Evolutionary conservation across 2,113 vertebrate genomes (phyloP).

Genomic region (Eretmochelys imbricata): DNA sequence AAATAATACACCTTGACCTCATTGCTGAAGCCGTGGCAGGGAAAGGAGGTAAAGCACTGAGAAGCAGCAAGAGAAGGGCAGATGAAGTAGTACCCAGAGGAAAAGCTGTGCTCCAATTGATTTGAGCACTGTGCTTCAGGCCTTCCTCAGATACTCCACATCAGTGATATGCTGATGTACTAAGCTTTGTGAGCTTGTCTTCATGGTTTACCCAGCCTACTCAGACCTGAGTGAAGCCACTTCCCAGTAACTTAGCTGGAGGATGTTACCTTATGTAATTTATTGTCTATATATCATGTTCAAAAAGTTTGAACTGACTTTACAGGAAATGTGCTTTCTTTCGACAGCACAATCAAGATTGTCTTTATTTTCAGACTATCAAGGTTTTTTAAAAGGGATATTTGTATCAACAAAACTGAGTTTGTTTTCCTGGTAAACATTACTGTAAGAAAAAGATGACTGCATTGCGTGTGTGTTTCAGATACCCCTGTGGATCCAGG

Average conservation of each 20-base stretch:
- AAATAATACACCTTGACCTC: constrained; percentile 49
- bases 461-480: constrained; percentile 31
- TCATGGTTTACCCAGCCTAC: neutral
- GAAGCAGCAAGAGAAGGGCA: constrained; percentile 50
- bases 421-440: constrained; percentile 44
- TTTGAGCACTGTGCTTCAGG: neutral
- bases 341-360: constrained; percentile 19
- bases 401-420: constrained; percentile 45
- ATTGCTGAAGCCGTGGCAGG: constrained; percentile 10
- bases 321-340: neutral
- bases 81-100: neutral
- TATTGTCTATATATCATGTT: neutral
- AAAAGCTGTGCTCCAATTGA: neutral
- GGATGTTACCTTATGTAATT: neutral
- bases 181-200: rapidly evolving
- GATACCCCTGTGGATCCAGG: constrained; percentile 9
- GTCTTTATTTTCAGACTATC: constrained; percentile 51
- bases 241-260: neutral
- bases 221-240: rapidly evolving
- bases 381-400: neutral
- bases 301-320: neutral
- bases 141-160: rapidly evolving
- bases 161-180: neutral
- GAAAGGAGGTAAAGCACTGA: neutral
- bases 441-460: constrained; percentile 7